A percentile compares a stretch with the other conserved stretches of the same genome.
These are phyloP conservation scores for Drosophila meridionalis DNA, from an alignment of 2,888 invertebrate species.

Conservation along the genomic window DNA sequence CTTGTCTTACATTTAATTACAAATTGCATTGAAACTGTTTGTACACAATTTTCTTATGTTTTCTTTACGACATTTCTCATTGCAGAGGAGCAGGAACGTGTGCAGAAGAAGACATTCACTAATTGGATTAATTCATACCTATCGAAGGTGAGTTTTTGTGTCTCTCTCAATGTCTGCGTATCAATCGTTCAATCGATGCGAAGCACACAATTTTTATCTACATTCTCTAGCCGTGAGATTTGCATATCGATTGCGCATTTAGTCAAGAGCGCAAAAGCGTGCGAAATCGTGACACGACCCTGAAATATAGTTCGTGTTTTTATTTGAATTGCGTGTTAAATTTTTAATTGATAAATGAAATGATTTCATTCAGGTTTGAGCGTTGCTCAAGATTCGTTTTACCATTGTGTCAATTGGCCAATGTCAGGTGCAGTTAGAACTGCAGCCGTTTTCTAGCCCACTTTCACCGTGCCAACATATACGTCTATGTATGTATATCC, in stretches of 20 bases:
- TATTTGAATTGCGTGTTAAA: slow-evolving; percentile 11
- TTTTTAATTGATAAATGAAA: slow-evolving; percentile 19
- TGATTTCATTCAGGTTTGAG: background rate
- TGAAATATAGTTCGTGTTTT: slow-evolving; percentile 3
- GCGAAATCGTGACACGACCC: slow-evolving; percentile 29
- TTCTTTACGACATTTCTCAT: slow-evolving; percentile 77
- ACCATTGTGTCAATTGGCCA: slow-evolving; percentile 6
- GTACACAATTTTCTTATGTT: slow-evolving; percentile 48
- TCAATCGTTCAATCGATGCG: slow-evolving; percentile 54
- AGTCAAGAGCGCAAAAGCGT: slow-evolving; percentile 39
- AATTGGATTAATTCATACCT: slow-evolving; percentile 99
- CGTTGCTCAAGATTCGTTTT: background rate
- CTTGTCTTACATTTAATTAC: slow-evolving; percentile 61
- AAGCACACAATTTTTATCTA: slow-evolving; percentile 51
- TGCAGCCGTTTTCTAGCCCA: slow-evolving; percentile 38
- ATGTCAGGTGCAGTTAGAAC: slow-evolving; percentile 17
- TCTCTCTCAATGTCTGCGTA: slow-evolving; percentile 41
- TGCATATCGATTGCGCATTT: slow-evolving; percentile 67
- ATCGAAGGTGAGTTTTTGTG: slow-evolving; percentile 90
- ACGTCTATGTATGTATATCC: slow-evolving; percentile 37
- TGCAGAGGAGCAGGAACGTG: slow-evolving; percentile 99
- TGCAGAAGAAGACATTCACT: slow-evolving; percentile 99
- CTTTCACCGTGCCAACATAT: slow-evolving; percentile 43
- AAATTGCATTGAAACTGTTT: slow-evolving; percentile 39
- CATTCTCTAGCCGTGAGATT: slow-evolving; percentile 65